Base-by-base conservation (phyloP, 2,888 invertebrate species). In the Limnephilus rhombicus region DNA sequence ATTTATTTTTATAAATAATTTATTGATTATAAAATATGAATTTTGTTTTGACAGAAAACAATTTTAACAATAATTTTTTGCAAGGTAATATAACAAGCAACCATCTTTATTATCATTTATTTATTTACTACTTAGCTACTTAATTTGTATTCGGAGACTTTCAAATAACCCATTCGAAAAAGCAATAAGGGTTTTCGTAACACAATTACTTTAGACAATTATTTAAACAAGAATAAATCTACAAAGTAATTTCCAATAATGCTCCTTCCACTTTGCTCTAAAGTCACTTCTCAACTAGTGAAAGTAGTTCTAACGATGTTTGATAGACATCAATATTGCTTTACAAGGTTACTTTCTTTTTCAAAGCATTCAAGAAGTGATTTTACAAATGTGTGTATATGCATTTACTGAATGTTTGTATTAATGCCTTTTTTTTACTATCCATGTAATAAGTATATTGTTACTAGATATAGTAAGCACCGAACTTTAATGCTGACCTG, bases 71-170 rank as follows among this genome's bases (percentile, higher is more conserved):
- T 68, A 68, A 68, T 68, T 68, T 68, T 24, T 68, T 68, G 68
- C 68, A 68, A 68, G 68, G n/a, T 24, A 68, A 68, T 7, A 1
- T 68, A 68, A 68, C 68, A 68, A 68, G 68, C 68, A 68, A 68
- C n/a, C 68, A n/a, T 68, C 68, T 68, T 68, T 68, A 68, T 68
- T 68, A 68, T 68, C n/a, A 68, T 68, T 68, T 68, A 68, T 68
- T 24, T 18, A 24, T 18, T 68, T 68, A 68, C 68, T 24, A 68
- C n/a, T 13, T 68, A 68, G 3, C 18, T 68, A 68, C 24, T 68
- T 68, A 68, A n/a, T 68, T 68, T 68, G 68, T n/a, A 24, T 68
- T n/a, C 24, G 7, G 24, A 68, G 68, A 68, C 68, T 68, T 68
- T 68, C 24, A 24, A 24, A 68, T 24, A 68, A 24, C 68, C 7